Conservation (phyloP, 2,113 vertebrate genomes). For the Arothron firmamentum region DNA sequence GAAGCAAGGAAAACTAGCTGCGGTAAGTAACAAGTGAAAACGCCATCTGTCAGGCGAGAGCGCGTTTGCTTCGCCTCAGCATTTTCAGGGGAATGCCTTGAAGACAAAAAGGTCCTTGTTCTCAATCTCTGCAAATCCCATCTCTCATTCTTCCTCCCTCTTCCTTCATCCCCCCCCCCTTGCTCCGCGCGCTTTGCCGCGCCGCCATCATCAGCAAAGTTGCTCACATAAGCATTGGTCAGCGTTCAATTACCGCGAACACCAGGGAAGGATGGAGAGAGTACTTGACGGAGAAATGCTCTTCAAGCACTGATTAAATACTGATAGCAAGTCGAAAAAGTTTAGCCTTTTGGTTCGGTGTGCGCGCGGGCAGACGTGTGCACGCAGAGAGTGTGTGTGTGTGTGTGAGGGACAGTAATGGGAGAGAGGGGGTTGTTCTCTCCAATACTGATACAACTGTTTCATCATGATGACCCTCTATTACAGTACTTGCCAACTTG, state of each 20-base stretch:
- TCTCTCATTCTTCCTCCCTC: slow-evolving; percentile 72
- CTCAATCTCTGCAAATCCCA: slow-evolving; percentile 72
- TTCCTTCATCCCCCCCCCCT: slow-evolving; percentile 70
- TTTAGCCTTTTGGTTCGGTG: slow-evolving; percentile 61
- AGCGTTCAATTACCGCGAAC: slow-evolving; percentile 75
- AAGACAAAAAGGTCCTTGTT: slow-evolving; percentile 78
- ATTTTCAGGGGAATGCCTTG: slow-evolving; percentile 76
- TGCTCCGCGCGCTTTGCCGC: slow-evolving; percentile 65
- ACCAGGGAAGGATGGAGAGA: slow-evolving; percentile 71
- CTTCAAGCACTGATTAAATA: slow-evolving; percentile 79
- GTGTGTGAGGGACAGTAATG: slow-evolving; percentile 25
- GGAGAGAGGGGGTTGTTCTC: slow-evolving; percentile 31
- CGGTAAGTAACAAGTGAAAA: slow-evolving; percentile 78
- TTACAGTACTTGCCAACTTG: slow-evolving; percentile 75
- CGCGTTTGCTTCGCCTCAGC: slow-evolving; percentile 75
- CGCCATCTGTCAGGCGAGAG: slow-evolving; percentile 76
- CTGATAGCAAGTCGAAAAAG: slow-evolving; percentile 72
- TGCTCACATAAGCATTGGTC: slow-evolving; percentile 76
- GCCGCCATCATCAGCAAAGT: slow-evolving; percentile 77
- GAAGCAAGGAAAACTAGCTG: slow-evolving; percentile 69
- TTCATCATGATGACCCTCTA: slow-evolving; percentile 76
- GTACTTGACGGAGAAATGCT: slow-evolving; percentile 77
- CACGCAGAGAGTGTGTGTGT: slow-evolving; percentile 28
- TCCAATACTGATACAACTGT: slow-evolving; percentile 72
- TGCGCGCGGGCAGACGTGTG: slow-evolving; percentile 14